Evolutionary conservation across 2,113 vertebrate species (phyloP).

Genomic region (Cranoglanis bouderius): DNA sequence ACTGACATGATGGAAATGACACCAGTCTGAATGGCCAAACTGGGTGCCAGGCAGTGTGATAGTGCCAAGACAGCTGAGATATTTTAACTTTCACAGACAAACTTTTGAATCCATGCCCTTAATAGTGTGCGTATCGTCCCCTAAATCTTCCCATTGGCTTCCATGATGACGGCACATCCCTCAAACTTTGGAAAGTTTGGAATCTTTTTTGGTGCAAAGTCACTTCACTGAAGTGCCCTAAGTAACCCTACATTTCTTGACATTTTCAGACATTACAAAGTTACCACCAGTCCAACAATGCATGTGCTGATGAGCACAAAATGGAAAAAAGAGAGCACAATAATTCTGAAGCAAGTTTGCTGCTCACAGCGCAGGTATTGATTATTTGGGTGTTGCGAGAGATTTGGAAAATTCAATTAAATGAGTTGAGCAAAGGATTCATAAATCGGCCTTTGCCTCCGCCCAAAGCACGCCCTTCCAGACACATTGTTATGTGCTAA

Average conservation of each 20-base stretch:
- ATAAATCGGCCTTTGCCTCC: conserved; percentile 92
- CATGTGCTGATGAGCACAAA: conserved; percentile 99
- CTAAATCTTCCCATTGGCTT: background rate
- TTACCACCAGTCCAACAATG: conserved; percentile 80
- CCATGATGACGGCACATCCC: background rate
- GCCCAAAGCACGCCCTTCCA: conserved; percentile 82
- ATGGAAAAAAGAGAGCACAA: conserved; percentile 92
- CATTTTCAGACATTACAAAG: conserved; percentile 84
- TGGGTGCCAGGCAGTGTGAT: conserved; percentile 31
- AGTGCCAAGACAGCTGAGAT: conserved; percentile 55
- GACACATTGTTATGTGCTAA: conserved; percentile 96
- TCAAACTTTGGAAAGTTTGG: conserved; percentile 11
- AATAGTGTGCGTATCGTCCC: background rate
- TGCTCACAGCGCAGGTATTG: conserved; percentile 88
- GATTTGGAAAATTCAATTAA: conserved; percentile 99
- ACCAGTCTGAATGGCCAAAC: conserved; percentile 37
- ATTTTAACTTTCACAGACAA: conserved; percentile 57
- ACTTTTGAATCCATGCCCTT: conserved; percentile 45
- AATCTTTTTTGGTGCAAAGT: conserved; percentile 58
- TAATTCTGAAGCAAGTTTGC: conserved; percentile 99
- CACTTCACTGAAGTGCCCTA: conserved; percentile 82
- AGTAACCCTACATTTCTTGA: conserved; percentile 84
- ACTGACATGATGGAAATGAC: conserved; percentile 40
- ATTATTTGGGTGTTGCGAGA: conserved; percentile 99
- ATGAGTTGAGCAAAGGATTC: conserved; percentile 99